phyloP scores from a whole-genome alignment of 2,888 invertebrate genomes.

The Caenorhabditis angaria region DNA sequence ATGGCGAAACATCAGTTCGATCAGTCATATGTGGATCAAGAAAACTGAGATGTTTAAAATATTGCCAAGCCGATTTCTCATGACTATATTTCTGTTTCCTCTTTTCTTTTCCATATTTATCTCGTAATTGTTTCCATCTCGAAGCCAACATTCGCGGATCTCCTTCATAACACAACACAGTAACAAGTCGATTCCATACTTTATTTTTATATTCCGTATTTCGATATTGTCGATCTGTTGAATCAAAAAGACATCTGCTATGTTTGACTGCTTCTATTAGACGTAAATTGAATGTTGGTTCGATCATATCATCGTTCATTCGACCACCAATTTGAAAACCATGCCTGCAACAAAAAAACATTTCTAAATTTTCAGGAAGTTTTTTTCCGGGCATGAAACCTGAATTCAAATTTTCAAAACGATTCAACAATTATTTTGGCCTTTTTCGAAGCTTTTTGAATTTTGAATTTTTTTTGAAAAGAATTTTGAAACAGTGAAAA shows the following conservation, averaged over 20 bases:
- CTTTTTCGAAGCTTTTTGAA: no score
- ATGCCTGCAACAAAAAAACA: no score
- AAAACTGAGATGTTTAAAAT: slow-evolving; percentile 64
- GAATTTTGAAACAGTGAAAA: no score
- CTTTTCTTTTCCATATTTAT: slow-evolving; percentile 68
- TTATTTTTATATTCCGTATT: slow-evolving; percentile 64
- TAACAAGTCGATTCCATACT: slow-evolving; percentile 52
- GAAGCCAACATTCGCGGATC: slow-evolving; percentile 60
- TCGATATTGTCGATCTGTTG: slow-evolving; percentile 63
- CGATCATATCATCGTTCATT: slow-evolving; percentile 29
- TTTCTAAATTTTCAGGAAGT: no score
- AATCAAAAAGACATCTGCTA: slow-evolving; percentile 63
- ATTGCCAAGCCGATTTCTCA: slow-evolving; percentile 63
- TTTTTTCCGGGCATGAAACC: background rate
- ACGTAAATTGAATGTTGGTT: slow-evolving; percentile 64
- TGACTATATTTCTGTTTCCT: slow-evolving; percentile 59
- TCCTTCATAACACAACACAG: slow-evolving; percentile 61
- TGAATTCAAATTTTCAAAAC: background rate
- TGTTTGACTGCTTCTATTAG: slow-evolving; percentile 66
- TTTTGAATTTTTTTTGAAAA: no score
- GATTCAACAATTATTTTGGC: no score
- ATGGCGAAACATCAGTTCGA: slow-evolving; percentile 55
- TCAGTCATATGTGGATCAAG: slow-evolving; percentile 70
- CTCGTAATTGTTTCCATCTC: slow-evolving; percentile 66
- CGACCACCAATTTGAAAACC: background rate